phyloP scores from a whole-genome alignment of 2,113 vertebrate species.

The Corythornis madagascariensis region DNA sequence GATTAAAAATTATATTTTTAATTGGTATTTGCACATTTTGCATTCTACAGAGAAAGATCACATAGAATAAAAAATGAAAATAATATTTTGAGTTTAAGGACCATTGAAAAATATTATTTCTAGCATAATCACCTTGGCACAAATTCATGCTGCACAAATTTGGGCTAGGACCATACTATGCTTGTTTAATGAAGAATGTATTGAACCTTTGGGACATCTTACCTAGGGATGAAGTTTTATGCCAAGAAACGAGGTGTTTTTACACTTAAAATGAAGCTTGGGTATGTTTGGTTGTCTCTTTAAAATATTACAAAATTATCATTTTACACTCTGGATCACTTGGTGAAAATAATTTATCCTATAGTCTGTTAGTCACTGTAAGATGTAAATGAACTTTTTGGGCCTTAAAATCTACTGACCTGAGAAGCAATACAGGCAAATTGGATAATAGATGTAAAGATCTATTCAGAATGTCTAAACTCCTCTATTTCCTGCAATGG shows the following conservation, averaged over 20 bases:
- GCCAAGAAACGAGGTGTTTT: background rate
- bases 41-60: background rate
- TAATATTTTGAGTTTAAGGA: background rate
- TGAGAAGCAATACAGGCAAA: background rate
- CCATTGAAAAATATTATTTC: background rate
- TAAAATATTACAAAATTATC: background rate
- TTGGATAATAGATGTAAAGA: background rate
- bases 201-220: background rate
- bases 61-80: background rate
- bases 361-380: background rate
- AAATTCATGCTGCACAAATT: background rate
- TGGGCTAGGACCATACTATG: background rate
- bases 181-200: background rate
- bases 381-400: background rate
- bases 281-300: background rate
- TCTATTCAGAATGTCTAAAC: constrained; percentile 3
- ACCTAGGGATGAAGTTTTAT: background rate
- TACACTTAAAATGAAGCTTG: background rate
- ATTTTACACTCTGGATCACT: background rate
- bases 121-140: background rate
- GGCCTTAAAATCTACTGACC: background rate
- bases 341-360: background rate
- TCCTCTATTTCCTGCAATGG: background rate
- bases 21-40: background rate
- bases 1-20: background rate